A percentile compares a stretch with the other conserved stretches of the same genome.
phyloP scores from a whole-genome alignment of 2,113 vertebrate species.

The Ailurus styani region DNA sequence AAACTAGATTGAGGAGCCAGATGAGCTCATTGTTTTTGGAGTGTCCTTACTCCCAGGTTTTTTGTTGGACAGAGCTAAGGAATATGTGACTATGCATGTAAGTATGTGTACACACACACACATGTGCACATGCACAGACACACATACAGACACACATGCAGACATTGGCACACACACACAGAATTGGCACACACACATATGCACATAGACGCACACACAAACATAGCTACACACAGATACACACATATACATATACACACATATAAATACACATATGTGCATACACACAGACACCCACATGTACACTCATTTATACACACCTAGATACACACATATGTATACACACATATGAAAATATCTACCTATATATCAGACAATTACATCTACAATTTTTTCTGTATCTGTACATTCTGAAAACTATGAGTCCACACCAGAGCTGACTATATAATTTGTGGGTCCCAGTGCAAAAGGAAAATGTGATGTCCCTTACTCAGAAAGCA shows the following conservation, averaged over 20 bases:
- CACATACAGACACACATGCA: no score
- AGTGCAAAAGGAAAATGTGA: neutral
- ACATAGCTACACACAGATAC: no score
- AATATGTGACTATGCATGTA: neutral
- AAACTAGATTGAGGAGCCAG: neutral
- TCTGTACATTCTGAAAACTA: neutral
- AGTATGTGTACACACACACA: no score
- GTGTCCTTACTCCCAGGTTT: neutral
- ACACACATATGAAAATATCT: neutral
- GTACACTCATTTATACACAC: neutral
- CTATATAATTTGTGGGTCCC: neutral
- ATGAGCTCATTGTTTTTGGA: neutral
- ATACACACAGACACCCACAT: no score
- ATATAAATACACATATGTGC: neutral
- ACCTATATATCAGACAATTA: neutral
- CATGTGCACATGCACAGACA: neutral
- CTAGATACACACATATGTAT: neutral
- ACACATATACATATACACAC: neutral
- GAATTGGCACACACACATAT: neutral
- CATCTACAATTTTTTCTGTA: neutral
- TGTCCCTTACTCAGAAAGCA: neutral
- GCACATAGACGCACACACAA: no score
- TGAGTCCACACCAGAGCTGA: neutral
- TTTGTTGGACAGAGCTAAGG: neutral
- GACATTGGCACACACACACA: neutral